phyloP scores from a whole-genome alignment of 1,140 invertebrate species.

The Drosophila virilis region DNA sequence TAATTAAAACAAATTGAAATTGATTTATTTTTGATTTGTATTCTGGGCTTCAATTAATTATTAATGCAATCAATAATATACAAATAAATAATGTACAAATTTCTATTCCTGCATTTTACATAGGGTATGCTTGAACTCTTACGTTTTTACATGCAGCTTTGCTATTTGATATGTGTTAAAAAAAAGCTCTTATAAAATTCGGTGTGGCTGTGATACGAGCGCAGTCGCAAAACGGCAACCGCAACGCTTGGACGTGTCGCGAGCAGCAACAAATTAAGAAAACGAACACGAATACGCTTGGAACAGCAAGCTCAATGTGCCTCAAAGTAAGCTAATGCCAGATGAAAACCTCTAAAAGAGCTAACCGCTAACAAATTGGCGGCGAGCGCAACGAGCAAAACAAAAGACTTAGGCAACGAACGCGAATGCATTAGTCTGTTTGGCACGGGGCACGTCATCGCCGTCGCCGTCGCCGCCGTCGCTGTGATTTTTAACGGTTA shows the following conservation, averaged over 20 bases:
- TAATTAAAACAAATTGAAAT: too few species aligned
- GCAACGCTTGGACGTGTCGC: constrained; percentile 70
- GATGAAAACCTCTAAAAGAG: constrained; percentile 36
- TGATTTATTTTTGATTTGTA: too few species aligned
- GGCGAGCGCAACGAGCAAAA: constrained; percentile 23
- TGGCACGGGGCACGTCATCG: constrained; percentile 43
- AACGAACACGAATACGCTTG: constrained; percentile 26
- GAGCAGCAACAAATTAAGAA: constrained; percentile 39
- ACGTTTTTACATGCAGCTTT: background rate
- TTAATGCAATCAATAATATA: background rate
- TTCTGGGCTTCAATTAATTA: background rate
- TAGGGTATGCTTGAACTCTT: constrained; percentile 20
- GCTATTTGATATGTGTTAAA: constrained; percentile 27
- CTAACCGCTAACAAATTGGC: constrained; percentile 57
- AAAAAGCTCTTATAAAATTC: constrained; percentile 73
- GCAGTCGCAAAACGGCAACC: constrained; percentile 70
- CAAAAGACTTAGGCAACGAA: constrained; percentile 81
- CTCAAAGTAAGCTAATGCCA: constrained; percentile 71
- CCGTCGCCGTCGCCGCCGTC: background rate
- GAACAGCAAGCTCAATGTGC: constrained; percentile 45
- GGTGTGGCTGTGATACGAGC: constrained; percentile 59
- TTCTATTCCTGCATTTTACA: background rate
- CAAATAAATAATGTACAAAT: background rate
- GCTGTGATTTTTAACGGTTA: constrained; percentile 64
- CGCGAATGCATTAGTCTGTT: constrained; percentile 29